Base-by-base conservation (phyloP, 1,140 invertebrate genomes). In the Drosophila oshimai region DNA sequence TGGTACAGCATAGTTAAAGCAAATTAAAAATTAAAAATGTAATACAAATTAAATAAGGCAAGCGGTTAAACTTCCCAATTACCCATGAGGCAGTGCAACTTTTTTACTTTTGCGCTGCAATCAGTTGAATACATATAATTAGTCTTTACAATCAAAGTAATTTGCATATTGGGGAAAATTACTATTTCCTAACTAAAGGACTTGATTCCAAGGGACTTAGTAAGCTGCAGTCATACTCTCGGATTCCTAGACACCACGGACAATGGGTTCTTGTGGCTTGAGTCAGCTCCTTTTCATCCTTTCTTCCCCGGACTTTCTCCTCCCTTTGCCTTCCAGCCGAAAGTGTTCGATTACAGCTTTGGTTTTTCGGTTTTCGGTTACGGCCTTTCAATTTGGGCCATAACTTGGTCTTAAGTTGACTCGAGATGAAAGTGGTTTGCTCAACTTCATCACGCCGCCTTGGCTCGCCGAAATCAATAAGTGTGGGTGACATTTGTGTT, bases 401-500 rank as follows among this genome's bases (percentile, higher is more conserved):
- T 10, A 39, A 28, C 42, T 72, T 33, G 55, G 46, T 37, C 68
- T 71, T 41, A 49, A 71, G 33, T 53, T 31, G 55, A 62, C 67
- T 72, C 22, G 37, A 71, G 68, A 72, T 72, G 54, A 60, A 71
- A 72, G 67, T 72, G 68, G 68, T 72, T 72, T 70, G 68, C 41
- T 29, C 54, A 70, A 29, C 54, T 47, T 60, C 53, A 42, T 10
- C 36, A 31, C 22, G 3, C 18, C 26, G 3, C 2, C 17, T 15
- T n/a, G n/a, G 3, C 15, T 18, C 15, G 26, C 10, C n/a, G 54
- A 60, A 78, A 84, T 83, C 79, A 74, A 83, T 84, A 83, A 69
- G 69, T 76, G 69, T 60, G 55, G 78, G 62, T 83, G 74, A 83
- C 79, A 83, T 77, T 83, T 83, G 79, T 83, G 78, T 83, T 79